phyloP scores from a whole-genome alignment of 2,113 vertebrate species.

The Vidua macroura region DNA sequence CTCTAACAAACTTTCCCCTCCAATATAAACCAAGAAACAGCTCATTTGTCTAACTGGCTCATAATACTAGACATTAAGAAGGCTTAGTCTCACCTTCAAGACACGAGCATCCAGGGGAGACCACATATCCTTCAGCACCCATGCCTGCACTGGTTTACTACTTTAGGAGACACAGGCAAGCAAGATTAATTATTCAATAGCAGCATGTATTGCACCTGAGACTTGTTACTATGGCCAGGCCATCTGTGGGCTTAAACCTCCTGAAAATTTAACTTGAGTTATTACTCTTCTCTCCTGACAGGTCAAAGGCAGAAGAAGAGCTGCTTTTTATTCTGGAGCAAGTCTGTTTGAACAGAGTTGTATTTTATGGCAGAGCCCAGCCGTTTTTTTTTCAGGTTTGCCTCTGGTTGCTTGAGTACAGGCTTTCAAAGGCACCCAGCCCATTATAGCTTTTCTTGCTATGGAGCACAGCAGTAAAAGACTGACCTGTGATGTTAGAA shows the following conservation, averaged over 20 bases:
- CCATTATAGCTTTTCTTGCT: neutral
- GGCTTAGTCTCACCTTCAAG: neutral
- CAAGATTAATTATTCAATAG: neutral
- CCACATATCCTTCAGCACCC: neutral
- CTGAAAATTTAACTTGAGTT: neutral
- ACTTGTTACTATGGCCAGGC: neutral
- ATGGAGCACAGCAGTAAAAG: neutral
- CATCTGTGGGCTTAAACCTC: neutral
- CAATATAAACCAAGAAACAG: neutral
- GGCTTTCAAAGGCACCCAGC: neutral
- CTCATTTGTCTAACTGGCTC: neutral
- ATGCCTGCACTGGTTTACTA: neutral
- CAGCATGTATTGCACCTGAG: neutral
- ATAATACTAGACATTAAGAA: neutral
- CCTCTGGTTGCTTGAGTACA: neutral
- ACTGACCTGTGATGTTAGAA: neutral
- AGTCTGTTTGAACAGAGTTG: neutral
- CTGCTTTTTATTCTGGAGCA: neutral
- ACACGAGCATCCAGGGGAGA: accelerated
- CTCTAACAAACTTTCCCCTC: neutral
- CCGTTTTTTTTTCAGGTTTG: neutral
- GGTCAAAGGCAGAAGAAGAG: neutral
- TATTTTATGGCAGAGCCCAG: neutral
- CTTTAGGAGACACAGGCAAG: neutral
- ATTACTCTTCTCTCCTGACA: neutral